Percentiles rank a stretch among this genome's conserved stretches.
phyloP scores from a whole-genome alignment of 1,140 invertebrate species.

The Bombus fervidus region DNA sequence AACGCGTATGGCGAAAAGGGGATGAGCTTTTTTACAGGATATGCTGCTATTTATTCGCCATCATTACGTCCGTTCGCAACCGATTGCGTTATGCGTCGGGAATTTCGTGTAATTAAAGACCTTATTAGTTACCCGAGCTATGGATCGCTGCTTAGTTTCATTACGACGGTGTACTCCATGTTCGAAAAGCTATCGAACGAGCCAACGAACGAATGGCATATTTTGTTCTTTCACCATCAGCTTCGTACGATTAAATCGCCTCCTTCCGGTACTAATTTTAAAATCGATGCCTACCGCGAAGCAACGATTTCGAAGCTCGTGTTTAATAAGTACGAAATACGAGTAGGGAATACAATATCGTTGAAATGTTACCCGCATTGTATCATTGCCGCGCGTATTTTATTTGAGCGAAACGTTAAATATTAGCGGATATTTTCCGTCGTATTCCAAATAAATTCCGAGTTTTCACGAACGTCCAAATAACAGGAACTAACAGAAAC shows the following conservation, averaged over 20 bases:
- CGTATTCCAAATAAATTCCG: constrained; percentile 10
- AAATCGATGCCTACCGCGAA: not conserved
- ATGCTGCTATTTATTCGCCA: constrained; percentile 50
- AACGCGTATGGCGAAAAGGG: not conserved
- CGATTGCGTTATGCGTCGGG: constrained; percentile 11
- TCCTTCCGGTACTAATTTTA: constrained; percentile 28
- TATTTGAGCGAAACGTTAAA: constrained; percentile 24
- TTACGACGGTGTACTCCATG: not conserved
- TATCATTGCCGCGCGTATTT: constrained; percentile 4
- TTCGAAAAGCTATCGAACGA: constrained; percentile 1
- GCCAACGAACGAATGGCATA: not conserved
- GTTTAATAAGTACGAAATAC: constrained; percentile 13
- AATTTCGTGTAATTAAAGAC: constrained; percentile 49
- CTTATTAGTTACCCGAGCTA: constrained; percentile 31
- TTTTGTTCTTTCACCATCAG: not conserved
- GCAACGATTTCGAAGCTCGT: not conserved
- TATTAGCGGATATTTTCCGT: constrained; percentile 33
- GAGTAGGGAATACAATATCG: constrained; percentile 15
- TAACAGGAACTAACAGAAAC: not conserved
- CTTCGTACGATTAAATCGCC: constrained; percentile 18
- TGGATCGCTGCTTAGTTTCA: constrained; percentile 27
- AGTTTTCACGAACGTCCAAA: not conserved
- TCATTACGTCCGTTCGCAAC: constrained; percentile 42
- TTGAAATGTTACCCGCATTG: constrained; percentile 15
- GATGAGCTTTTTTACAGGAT: constrained; percentile 2